Evolutionary conservation across 1,140 invertebrate species (phyloP).

Genomic region (Metaphire vulgaris): DNA sequence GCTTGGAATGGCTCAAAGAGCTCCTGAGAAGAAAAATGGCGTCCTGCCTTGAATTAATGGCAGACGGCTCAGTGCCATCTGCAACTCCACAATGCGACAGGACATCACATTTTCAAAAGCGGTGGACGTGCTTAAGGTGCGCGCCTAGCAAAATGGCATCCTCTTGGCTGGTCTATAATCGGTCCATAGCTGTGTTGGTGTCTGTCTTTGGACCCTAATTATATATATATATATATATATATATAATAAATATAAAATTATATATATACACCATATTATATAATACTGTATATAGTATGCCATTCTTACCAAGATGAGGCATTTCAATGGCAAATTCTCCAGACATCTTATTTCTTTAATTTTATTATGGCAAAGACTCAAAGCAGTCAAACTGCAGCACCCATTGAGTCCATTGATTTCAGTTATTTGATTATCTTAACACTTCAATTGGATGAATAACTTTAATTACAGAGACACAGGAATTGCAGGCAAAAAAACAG

Average conservation of each 20-base stretch:
- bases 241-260: not conserved
- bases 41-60: too few relatives aligned
- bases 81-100: too few relatives aligned
- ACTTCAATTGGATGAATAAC: conserved; percentile 24
- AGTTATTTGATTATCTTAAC: conserved; percentile 45
- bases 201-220: not conserved
- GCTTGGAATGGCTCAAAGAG: too few relatives aligned
- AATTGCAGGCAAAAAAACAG: not conserved
- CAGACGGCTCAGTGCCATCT: too few relatives aligned
- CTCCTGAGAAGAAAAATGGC: too few relatives aligned
- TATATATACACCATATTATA: not conserved
- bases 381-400: conserved; percentile 39
- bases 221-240: not conserved
- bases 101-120: too few relatives aligned
- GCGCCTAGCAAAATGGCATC: not conserved
- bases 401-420: conserved; percentile 43
- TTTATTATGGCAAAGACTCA: conserved; percentile 49
- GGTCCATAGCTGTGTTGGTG: too few relatives aligned
- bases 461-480: not conserved
- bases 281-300: not conserved
- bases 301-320: conserved; percentile 45
- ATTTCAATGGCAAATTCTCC: conserved; percentile 42
- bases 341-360: conserved; percentile 45
- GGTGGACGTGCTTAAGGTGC: not conserved
- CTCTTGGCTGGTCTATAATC: too few relatives aligned